Evolutionary conservation across 2,113 vertebrate genomes (phyloP).

Genomic region (Erythrolamprus reginae): DNA sequence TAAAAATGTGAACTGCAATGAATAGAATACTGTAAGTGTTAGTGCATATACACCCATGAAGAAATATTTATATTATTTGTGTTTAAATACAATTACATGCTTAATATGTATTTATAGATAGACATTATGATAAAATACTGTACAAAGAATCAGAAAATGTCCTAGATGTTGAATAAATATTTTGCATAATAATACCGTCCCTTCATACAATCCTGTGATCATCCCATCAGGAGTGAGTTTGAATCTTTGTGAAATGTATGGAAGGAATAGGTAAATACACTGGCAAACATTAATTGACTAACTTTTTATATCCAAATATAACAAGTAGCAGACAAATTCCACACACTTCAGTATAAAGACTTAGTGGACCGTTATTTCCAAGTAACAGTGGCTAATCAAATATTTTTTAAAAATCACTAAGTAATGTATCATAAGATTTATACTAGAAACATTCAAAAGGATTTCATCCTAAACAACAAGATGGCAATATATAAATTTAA

Average conservation of each 20-base stretch:
- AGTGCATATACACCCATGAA: background rate
- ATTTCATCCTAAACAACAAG: background rate
- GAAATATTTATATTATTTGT: slow-evolving; percentile 1
- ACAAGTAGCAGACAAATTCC: background rate
- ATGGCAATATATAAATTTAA: background rate
- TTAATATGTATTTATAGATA: background rate
- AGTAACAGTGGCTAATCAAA: background rate
- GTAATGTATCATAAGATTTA: background rate
- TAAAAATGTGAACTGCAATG: slow-evolving; percentile 9
- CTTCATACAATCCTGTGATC: background rate
- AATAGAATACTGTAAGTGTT: background rate
- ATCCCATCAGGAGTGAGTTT: background rate
- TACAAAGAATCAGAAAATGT: background rate
- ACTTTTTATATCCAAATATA: background rate
- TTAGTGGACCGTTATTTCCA: background rate
- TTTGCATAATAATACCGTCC: background rate
- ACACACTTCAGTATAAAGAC: background rate
- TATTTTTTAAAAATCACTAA: background rate
- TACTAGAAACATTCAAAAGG: background rate
- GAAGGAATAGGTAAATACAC: background rate
- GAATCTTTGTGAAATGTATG: background rate
- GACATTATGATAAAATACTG: background rate
- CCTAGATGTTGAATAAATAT: background rate
- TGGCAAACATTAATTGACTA: background rate
- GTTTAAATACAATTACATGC: background rate